Evolutionary conservation across 1,140 invertebrate genomes (phyloP).

Genomic region (Lucilia sericata): DNA sequence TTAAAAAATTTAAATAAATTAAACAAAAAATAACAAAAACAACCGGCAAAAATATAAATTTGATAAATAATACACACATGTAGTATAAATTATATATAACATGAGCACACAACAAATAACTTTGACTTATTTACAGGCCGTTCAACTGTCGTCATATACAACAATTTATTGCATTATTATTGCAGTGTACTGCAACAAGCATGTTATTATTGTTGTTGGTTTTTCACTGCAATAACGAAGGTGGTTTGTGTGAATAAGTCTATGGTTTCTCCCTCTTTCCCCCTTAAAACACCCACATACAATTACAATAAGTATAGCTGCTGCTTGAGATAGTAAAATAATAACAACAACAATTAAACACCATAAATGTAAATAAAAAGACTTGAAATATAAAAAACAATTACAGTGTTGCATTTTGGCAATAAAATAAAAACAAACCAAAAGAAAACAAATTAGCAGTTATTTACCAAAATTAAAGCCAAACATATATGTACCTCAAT

Average conservation of each 20-base stretch:
- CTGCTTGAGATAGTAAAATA: background rate
- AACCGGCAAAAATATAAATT: slow-evolving; percentile 34
- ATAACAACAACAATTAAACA: background rate
- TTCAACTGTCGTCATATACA: slow-evolving; percentile 57
- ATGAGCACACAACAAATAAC: slow-evolving; percentile 51
- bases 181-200: slow-evolving; percentile 16
- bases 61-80: background rate
- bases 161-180: too few species aligned
- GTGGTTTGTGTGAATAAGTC: background rate
- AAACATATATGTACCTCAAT: too few species aligned
- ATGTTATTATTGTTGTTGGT: background rate
- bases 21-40: slow-evolving; percentile 11
- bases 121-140: slow-evolving; percentile 68
- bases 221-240: too few species aligned
- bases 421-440: background rate
- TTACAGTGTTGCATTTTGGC: background rate
- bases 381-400: too few species aligned
- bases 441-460: background rate
- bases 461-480: background rate
- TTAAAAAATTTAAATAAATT: background rate
- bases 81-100: background rate
- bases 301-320: slow-evolving; percentile 27
- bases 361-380: background rate
- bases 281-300: background rate
- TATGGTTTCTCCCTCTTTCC: background rate